Conservation (phyloP, 2,113 vertebrate species). For the Cricetomys ansorgei region DNA sequence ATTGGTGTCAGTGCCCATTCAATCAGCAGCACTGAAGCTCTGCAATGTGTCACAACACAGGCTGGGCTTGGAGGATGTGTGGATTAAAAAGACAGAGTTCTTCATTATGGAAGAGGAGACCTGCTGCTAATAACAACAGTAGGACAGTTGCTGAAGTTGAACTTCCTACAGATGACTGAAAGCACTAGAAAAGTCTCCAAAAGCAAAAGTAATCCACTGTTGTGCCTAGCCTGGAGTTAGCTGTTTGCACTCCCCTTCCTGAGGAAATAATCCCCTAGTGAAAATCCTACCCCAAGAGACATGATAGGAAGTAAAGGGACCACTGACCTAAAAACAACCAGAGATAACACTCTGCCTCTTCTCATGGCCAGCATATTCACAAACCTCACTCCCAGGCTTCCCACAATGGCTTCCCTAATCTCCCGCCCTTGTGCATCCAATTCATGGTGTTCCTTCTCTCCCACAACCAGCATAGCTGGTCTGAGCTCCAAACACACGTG, state of each 20-base stretch:
- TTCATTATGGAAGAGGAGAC: neutral
- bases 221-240: fast-evolving
- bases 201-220: neutral
- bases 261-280: neutral
- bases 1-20: neutral
- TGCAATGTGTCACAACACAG: neutral
- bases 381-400: neutral
- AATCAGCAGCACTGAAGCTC: neutral
- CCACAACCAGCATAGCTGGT: neutral
- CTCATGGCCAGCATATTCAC: too few relatives aligned
- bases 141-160: neutral
- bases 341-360: neutral
- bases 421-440: neutral
- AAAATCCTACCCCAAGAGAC: neutral
- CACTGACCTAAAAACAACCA: neutral
- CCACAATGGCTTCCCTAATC: fast-evolving
- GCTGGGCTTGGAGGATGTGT: too few relatives aligned
- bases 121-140: fast-evolving
- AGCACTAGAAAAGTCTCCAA: neutral
- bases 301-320: neutral
- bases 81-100: neutral
- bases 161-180: neutral
- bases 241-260: neutral
- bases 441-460: neutral
- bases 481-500: neutral